Percentiles rank a stretch among this genome's conserved stretches.
These are phyloP conservation scores for Epicauta chinensis DNA, from an alignment of 1,140 invertebrate genomes.

Conservation along the genomic window DNA sequence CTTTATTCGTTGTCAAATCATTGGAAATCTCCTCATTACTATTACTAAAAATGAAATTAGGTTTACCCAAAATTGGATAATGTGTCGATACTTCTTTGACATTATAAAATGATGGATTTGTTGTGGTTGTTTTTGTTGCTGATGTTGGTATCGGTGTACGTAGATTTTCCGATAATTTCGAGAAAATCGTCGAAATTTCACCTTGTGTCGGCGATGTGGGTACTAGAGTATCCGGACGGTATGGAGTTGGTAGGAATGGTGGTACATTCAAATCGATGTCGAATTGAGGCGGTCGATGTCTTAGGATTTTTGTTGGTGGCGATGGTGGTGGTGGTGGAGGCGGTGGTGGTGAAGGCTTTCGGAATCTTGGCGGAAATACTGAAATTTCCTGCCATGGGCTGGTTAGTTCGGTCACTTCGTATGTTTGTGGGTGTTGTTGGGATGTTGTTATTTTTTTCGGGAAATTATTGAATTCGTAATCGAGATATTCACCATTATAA, in stretches of 20 bases:
- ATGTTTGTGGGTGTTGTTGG: constrained; percentile 30
- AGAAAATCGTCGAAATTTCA: constrained; percentile 38
- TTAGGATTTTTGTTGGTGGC: constrained; percentile 10
- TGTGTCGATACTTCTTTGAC: constrained; percentile 42
- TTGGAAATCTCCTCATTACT: constrained; percentile 27
- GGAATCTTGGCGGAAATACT: too few relatives aligned
- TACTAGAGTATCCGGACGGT: constrained; percentile 28
- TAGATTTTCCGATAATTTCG: constrained; percentile 23
- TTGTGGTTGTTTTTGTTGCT: constrained; percentile 23
- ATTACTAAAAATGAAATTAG: constrained; percentile 11
- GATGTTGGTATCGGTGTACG: constrained; percentile 3
- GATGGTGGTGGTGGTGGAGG: constrained; percentile 13
- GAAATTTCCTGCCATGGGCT: constrained; percentile 30
- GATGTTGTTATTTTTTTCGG: constrained; percentile 17
- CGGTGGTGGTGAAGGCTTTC: constrained; percentile 12
- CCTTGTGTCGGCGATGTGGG: constrained; percentile 38
- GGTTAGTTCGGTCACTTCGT: constrained; percentile 38
- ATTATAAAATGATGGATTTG: constrained; percentile 32
- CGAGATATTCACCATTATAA: constrained; percentile 23
- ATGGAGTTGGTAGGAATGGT: constrained; percentile 40
- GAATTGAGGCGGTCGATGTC: constrained; percentile 9
- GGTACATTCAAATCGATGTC: constrained; percentile 24
- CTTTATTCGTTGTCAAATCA: constrained; percentile 28
- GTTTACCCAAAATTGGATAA: constrained; percentile 37
- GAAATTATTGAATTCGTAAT: constrained; percentile 21